Evolutionary conservation across 2,113 vertebrate genomes (phyloP).

Genomic region (Pelusios castaneus): DNA sequence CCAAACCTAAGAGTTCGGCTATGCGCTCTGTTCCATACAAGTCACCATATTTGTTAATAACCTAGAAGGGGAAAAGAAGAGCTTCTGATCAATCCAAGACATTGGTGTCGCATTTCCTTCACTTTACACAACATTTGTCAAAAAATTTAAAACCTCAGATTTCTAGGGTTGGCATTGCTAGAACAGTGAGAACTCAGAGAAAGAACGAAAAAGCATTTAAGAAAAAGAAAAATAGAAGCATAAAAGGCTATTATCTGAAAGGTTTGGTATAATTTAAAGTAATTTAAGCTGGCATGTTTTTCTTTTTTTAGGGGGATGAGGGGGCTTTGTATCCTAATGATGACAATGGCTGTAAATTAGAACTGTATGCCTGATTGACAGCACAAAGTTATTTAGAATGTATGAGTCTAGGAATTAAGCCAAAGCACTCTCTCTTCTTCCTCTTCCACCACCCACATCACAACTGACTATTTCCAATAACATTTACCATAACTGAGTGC

Average conservation of each 20-base stretch:
- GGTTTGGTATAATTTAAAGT: conserved; percentile 54
- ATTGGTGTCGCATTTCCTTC: neutral
- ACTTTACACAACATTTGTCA: neutral
- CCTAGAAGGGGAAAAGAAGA: conserved; percentile 76
- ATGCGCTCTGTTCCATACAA: conserved; percentile 96
- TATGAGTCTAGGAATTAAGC: conserved; percentile 40
- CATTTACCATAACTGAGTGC: neutral
- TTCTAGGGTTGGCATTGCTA: conserved; percentile 7
- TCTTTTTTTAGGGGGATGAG: conserved; percentile 51
- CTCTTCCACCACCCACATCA: neutral
- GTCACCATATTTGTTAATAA: conserved; percentile 98
- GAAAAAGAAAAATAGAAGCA: conserved; percentile 38
- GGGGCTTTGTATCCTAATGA: conserved; percentile 41
- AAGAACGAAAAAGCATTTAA: neutral
- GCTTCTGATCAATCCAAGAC: neutral
- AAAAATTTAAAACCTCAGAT: neutral
- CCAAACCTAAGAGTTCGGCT: conserved; percentile 94
- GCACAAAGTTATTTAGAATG: neutral
- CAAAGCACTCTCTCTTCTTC: conserved; percentile 32
- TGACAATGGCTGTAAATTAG: conserved; percentile 53
- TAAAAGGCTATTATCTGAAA: conserved; percentile 52
- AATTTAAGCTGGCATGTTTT: conserved; percentile 59
- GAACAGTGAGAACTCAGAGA: conserved; percentile 49
- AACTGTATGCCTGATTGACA: conserved; percentile 42
- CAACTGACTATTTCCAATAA: neutral